Conservation (phyloP, 1,140 invertebrate species). For the Drosophila cardini region DNA sequence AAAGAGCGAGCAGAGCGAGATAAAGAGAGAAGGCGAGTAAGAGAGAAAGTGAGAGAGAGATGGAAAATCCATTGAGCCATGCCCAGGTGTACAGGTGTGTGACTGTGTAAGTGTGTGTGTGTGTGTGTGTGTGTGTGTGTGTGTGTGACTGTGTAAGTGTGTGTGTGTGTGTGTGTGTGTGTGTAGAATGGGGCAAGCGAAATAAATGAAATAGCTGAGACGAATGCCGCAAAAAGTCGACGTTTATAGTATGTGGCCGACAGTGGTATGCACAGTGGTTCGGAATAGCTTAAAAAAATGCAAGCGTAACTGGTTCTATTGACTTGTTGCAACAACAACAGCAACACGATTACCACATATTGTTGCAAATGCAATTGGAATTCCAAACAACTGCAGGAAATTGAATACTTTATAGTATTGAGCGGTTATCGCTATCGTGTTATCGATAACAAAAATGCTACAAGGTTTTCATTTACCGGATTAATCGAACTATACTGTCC, state of each 20-base stretch:
- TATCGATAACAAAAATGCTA: not conserved
- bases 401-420: not conserved
- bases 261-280: slow-evolving; percentile 68
- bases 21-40: slow-evolving; percentile 1
- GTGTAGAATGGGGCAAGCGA: slow-evolving; percentile 50
- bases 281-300: not conserved
- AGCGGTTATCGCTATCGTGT: not conserved
- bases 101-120: not conserved
- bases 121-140: slow-evolving; percentile 7
- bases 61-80: slow-evolving; percentile 35
- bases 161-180: slow-evolving; percentile 30
- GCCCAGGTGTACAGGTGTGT: slow-evolving; percentile 20
- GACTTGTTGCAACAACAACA: slow-evolving; percentile 10
- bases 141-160: not conserved
- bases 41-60: slow-evolving; percentile 25
- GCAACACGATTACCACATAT: slow-evolving; percentile 7
- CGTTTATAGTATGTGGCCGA: slow-evolving; percentile 57
- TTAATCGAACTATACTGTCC: no score
- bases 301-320: slow-evolving; percentile 24
- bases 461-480: no score
- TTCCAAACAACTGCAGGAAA: not conserved
- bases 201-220: slow-evolving; percentile 72
- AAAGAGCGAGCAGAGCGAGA: slow-evolving; percentile 7
- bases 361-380: not conserved
- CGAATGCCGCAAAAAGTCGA: slow-evolving; percentile 59